Conservation (phyloP, 1,140 invertebrate genomes). For the Melanaphis sacchari region DNA sequence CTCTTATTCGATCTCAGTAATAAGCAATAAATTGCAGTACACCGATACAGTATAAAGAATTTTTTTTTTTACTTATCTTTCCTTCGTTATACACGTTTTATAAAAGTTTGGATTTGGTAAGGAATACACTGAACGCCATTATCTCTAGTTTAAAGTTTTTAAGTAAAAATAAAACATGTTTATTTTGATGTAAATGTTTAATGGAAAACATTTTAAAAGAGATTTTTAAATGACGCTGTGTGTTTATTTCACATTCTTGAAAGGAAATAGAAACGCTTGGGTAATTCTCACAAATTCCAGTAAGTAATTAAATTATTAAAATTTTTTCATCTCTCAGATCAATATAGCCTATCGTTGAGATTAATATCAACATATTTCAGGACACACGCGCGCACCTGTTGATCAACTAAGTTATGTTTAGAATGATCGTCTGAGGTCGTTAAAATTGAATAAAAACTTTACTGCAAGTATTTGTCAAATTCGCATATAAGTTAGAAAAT, state of each 20-base stretch:
- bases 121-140: background rate
- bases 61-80: background rate
- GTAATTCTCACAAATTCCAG: constrained; percentile 10
- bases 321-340: background rate
- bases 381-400: background rate
- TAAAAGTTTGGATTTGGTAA: background rate
- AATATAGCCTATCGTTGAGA: background rate
- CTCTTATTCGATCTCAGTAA: constrained; percentile 24
- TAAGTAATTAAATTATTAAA: constrained; percentile 8
- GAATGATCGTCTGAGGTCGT: background rate
- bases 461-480: background rate
- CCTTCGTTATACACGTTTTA: background rate
- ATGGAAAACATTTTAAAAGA: constrained; percentile 8
- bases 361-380: background rate
- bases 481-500: background rate
- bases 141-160: background rate
- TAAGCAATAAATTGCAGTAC: constrained; percentile 17
- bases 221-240: constrained; percentile 26
- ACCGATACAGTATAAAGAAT: background rate
- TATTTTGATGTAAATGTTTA: constrained; percentile 9
- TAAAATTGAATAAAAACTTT: constrained; percentile 11
- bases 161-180: background rate
- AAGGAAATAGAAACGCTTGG: background rate
- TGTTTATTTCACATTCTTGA: background rate
- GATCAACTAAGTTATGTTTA: background rate